phyloP scores from a whole-genome alignment of 2,797 vertebrate genomes.

The Cephalopachus bancanus region DNA sequence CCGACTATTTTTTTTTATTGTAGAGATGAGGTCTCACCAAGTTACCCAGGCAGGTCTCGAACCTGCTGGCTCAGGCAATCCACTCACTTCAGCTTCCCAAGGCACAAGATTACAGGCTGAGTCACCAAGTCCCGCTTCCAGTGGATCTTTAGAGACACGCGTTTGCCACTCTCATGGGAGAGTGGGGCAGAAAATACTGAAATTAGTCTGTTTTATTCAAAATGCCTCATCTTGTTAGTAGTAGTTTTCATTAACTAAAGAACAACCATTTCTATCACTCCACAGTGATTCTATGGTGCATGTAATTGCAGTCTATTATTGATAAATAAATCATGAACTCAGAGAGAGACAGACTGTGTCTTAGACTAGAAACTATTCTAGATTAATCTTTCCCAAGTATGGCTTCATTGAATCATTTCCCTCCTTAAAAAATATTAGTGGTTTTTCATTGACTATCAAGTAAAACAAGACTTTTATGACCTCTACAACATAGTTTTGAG shows the following conservation, averaged over 20 bases:
- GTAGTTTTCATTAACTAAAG: constrained; percentile 15
- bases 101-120: no score
- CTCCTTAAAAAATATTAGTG: constrained; percentile 7
- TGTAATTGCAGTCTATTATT: not conserved
- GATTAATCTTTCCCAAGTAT: constrained; percentile 7
- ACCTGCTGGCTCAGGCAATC: no score
- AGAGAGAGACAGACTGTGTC: not conserved
- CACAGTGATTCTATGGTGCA: not conserved
- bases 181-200: constrained; percentile 4
- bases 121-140: no score
- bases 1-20: no score
- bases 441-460: not conserved
- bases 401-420: not conserved
- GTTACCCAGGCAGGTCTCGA: no score
- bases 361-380: constrained; percentile 6
- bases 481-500: not conserved
- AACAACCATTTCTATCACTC: not conserved
- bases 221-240: not conserved
- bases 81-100: no score
- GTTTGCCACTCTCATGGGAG: not conserved
- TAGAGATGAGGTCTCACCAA: no score
- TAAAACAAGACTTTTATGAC: constrained; percentile 16
- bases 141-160: not conserved
- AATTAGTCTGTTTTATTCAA: constrained; percentile 21
- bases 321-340: not conserved